Evolutionary conservation across 2,113 vertebrate genomes (phyloP), one percentile per base, ranked within the genome.

Genomic region (Phoxinus phoxinus): DNA sequence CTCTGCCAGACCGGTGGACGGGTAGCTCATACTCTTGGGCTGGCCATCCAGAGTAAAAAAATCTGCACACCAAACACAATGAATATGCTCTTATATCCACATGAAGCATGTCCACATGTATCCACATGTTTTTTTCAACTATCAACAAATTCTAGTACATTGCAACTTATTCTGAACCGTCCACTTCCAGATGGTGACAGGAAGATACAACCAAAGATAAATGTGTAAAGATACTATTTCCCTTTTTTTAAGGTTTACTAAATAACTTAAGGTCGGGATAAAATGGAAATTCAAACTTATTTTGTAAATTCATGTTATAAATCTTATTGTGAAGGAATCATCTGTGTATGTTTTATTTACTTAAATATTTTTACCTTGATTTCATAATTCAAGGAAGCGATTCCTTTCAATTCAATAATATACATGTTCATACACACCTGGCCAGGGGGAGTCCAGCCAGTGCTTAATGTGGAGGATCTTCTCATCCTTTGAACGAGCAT

Each of bases 381-480:
- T 53, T 53, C 32, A 69, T 69, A 37, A 71, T 23, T 71, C 17
- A 37, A 71, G 67, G 8, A 37, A 11, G 9, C 1, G 19, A 21
- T 53, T 53, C 3, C 21, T 19, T 19, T 53, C 8, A 56, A 23
- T 56, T 56, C 4, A 23, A 23, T 71, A 71, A 71, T 5, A 71
- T 6, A 35, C 3, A 21, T 2, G 9, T 71, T 71, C 3, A 37
- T 19, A 32, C 93, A 93, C 87, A 99, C 98, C 98, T 19, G 98
- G 98, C 98, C 98, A 99, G 10, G 98, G 98, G 0, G 98, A 99
- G 87, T 99, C 98, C 90, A 99, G 95, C 98, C 98, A 99, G 94
- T 99, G 98, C 92, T 99, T 99, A 93, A 99, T 99, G 93, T 99
- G 98, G 58, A 98, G 91, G 89, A 99, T 99, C 89, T 99, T 99